Evolutionary conservation across 2,797 vertebrate genomes (phyloP).

Genomic region (Esox masquinongy): DNA sequence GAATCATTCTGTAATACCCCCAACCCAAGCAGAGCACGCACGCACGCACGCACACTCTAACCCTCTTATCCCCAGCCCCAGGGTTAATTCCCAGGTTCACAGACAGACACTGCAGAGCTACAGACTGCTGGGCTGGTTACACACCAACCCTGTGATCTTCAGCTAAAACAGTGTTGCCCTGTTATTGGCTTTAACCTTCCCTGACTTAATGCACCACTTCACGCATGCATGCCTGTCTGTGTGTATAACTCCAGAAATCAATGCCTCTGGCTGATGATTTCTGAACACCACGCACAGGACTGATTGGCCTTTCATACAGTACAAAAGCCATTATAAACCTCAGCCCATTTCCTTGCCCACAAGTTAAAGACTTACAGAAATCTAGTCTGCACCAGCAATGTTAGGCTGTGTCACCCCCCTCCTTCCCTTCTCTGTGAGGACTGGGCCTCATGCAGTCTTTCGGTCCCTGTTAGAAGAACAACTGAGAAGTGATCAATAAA

Average conservation of each 20-base stretch:
- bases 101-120: conserved; percentile 37
- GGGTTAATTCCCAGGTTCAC: conserved; percentile 58
- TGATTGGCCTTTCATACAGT: neutral
- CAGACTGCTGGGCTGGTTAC: conserved; percentile 20
- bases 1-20: neutral
- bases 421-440: neutral
- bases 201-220: neutral
- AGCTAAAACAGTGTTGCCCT: no score
- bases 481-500: neutral
- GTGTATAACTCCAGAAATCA: neutral
- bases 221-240: neutral
- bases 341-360: neutral
- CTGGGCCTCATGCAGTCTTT: neutral
- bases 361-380: neutral
- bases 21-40: conserved; percentile 12
- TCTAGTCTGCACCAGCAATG: neutral
- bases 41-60: conserved; percentile 19
- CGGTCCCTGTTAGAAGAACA: neutral
- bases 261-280: neutral
- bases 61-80: conserved; percentile 36
- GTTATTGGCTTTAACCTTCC: neutral
- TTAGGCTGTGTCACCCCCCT: neutral
- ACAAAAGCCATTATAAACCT: neutral
- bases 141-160: conserved; percentile 16
- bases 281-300: neutral